Evolutionary conservation across 1,140 invertebrate species (phyloP), one percentile per base, ranked within the genome.

Genomic region (Diorhabda elongata): DNA sequence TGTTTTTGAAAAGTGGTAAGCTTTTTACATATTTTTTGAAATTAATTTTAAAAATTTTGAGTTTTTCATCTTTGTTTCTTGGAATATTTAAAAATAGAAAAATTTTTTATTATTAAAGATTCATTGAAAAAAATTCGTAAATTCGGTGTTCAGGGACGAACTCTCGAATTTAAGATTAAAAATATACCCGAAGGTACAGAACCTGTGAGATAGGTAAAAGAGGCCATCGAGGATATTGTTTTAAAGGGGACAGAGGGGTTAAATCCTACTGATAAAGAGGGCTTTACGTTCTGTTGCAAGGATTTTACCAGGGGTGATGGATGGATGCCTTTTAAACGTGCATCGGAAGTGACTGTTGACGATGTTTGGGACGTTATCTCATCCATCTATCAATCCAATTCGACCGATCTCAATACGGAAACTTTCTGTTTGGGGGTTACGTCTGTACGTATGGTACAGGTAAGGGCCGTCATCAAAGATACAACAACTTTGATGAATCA

Each of bases 241-340:
- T 60, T 9, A 26, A 61, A 11, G 42, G 58, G 9, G 4, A 47
- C 58, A 2, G 59, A 61, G 58, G 4, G 6, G 2, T 6, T 61
- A 2, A 6, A 44, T 42, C 44, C 9, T 9, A 3, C 0, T 3
- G 44, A 67, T 42, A 58, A 61, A 5, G 58, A 61, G 3, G 58
- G 58, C 4, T 61, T 61, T n/a, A 47, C 58, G 3, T 67, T 67
- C 11, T 60, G 58, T 9, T 67, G 59, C 7, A 61, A 67, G 9
- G 2, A 67, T 45, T 67, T 67, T 43, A n/a, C 2, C 44, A 41
- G 42, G 44, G 66, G 66, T 8, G 58, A 2, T 9, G 66, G 44
- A 3, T 61, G 58, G 66, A 52, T 67, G 8, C 7, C 11, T 11
- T 67, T 67, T 26, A 41, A 45, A 26, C 3, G 6, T 5, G 66